Evolutionary conservation across 1,140 invertebrate genomes (phyloP), one percentile per base, ranked within the genome.

Genomic region (Capitella teleta): DNA sequence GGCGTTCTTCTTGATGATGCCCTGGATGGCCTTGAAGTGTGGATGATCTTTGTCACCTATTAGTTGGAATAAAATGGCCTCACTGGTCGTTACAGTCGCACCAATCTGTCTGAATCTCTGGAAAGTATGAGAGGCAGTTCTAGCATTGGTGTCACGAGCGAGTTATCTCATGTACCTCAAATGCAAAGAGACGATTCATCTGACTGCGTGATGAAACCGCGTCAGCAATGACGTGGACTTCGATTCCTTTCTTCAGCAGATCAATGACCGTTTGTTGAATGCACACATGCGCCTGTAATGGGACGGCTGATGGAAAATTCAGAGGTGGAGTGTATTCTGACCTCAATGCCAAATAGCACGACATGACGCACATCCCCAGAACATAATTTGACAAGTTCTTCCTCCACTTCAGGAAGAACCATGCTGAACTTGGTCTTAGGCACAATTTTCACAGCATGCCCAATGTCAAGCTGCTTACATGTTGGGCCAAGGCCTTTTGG

Each of bases 211-310:
- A 91, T 0, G 83, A 82, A 49, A 80, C 80, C 26, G 84, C 88
- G 68, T 94, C 89, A 26, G 86, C 89, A 5, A 91, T 76, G 28
- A 90, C 73, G 69, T 93, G 87, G 0, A 93, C 88, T 54, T 80
- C 74, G 47, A 77, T 76, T 26, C 79, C 79, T 47, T 74, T 69
- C 6, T 76, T 74, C 16, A 86, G 63, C 0, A 92, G 71, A 68
- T 90, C 85, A 36, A 90, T 81, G 1, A 84, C 85, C 1, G 88
- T 91, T 62, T 90, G 86, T 62, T 90, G 86, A 8, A 94, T 76
- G 63, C 88, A 93, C 12, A 91, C 82, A 66, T 94, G 90, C 0
- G 87, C 77, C 68, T 71, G 51, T 18, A 63, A 54, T n/a, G 3
- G 26, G 3, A 45, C 6, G 28, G 21, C 25, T 24, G 5, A 21